phyloP scores from a whole-genome alignment of 2,888 invertebrate species.

The Drosophila emarginata region DNA sequence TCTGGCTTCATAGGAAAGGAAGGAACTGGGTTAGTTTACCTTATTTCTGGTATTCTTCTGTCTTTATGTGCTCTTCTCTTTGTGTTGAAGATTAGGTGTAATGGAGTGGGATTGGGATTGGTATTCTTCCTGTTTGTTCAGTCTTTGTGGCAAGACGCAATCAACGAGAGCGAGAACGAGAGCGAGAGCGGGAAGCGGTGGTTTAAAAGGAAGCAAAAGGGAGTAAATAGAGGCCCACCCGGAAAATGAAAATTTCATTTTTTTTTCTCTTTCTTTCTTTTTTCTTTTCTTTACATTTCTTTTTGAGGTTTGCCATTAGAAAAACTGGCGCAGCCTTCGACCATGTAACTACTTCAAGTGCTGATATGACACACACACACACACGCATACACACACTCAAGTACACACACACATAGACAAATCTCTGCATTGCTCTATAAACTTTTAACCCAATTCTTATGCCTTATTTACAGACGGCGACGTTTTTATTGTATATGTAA shows the following conservation, averaged over 20 bases:
- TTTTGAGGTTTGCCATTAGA: constrained; percentile 42
- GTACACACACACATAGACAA: constrained; percentile 41
- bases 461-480: constrained; percentile 75
- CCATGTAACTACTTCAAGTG: constrained; percentile 68
- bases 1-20: not conserved
- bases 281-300: constrained; percentile 1
- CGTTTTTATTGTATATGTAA: constrained; percentile 51
- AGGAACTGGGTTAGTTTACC: constrained; percentile 64
- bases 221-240: constrained; percentile 6
- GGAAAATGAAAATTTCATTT: constrained; percentile 7
- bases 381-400: constrained; percentile 13
- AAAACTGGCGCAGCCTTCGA: constrained; percentile 69
- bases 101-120: not conserved
- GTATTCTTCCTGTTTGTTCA: constrained; percentile 38
- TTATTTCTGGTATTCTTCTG: constrained; percentile 37
- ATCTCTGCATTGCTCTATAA: constrained; percentile 77
- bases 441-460: constrained; percentile 80
- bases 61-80: constrained; percentile 29
- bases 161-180: no score
- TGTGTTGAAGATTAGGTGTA: constrained; percentile 15
- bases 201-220: not conserved
- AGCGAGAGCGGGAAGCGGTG: no score
- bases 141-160: not conserved
- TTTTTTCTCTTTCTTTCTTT: constrained; percentile 1
- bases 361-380: constrained; percentile 56